Percentiles rank a stretch among this genome's conserved stretches.
phyloP scores from a whole-genome alignment of 1,140 invertebrate genomes.

The Drosophila jambulina region DNA sequence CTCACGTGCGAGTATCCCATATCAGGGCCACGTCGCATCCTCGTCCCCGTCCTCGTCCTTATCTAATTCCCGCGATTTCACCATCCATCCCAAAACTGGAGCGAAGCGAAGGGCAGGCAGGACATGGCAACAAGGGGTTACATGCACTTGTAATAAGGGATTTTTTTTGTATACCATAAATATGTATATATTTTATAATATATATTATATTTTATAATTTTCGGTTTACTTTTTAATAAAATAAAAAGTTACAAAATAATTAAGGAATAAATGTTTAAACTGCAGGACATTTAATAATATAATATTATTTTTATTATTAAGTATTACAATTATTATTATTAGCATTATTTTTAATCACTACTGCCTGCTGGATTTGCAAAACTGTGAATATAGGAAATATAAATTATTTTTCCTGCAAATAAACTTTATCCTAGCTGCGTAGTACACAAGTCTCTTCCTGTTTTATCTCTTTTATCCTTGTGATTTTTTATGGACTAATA shows the following conservation, averaged over 20 bases:
- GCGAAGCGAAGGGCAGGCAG: constrained; percentile 11
- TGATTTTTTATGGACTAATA: constrained; percentile 12
- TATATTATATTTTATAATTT: background rate
- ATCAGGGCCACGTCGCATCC: constrained; percentile 46
- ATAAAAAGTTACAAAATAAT: no score
- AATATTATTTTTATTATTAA: no score
- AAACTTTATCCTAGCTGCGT: no score
- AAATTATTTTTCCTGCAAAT: no score
- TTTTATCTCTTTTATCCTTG: background rate
- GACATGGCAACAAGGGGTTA: background rate
- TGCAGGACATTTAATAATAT: no score
- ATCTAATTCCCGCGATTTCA: constrained; percentile 45
- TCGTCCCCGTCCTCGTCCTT: constrained; percentile 25
- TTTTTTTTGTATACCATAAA: background rate
- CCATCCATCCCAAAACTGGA: constrained; percentile 28
- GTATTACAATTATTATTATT: no score
- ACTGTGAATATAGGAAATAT: no score
- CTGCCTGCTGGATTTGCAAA: no score
- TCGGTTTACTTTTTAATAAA: background rate
- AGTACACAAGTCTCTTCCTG: background rate
- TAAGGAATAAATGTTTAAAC: no score
- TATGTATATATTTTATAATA: background rate
- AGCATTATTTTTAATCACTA: no score
- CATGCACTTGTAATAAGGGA: background rate
- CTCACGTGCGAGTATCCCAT: constrained; percentile 54